These are phyloP conservation scores for Petrocephalus sullivani DNA, from an alignment of 2,797 vertebrate genomes.

Conservation along the genomic window DNA sequence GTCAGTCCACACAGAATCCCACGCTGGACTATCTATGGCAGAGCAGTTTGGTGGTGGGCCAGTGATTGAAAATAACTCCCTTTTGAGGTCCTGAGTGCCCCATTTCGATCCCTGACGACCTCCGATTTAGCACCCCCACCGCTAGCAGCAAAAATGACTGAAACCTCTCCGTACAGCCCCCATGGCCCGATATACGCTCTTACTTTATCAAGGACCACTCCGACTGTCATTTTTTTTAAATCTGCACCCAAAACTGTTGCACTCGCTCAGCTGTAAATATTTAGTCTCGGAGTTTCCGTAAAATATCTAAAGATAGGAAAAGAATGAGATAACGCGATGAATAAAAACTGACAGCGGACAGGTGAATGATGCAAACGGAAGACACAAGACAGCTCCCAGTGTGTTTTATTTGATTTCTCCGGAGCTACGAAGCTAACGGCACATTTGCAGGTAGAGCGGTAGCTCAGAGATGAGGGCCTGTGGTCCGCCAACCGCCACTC, in stretches of 20 bases:
- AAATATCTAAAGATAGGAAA: not conserved
- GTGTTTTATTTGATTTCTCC: not conserved
- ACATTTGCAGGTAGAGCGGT: not conserved
- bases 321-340: not conserved
- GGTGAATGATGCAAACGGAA: not conserved
- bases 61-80: not conserved
- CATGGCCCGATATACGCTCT: not conserved
- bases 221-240: not conserved
- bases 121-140: not conserved
- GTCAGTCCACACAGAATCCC: not conserved
- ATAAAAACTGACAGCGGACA: not conserved
- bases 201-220: not conserved
- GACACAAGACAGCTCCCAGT: not conserved
- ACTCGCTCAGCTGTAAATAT: not conserved
- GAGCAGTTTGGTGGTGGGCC: not conserved
- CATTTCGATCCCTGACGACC: not conserved
- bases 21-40: not conserved
- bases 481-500: not conserved
- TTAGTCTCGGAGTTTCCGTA: not conserved
- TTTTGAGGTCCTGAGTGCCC: not conserved
- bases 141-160: not conserved
- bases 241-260: not conserved
- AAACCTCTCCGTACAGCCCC: not conserved
- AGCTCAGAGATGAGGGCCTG: not conserved
- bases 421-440: not conserved